Conservation (phyloP, 2,888 invertebrate species). For the Scaptomyza tumidula region DNA sequence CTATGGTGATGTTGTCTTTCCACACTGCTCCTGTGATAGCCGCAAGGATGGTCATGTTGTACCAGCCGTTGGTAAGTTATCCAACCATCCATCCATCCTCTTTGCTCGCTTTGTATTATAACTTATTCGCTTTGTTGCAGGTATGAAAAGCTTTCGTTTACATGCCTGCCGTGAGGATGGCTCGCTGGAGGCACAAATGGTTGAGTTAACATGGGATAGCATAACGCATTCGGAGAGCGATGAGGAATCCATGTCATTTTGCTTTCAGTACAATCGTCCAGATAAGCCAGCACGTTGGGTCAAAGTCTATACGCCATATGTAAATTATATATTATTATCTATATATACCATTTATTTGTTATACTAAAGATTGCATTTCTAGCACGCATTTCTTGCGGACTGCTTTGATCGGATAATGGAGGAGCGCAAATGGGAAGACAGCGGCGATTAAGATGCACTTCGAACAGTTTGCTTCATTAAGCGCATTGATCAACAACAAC, state of each 20-base stretch:
- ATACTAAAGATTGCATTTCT: constrained; percentile 14
- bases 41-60: constrained; percentile 94
- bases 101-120: constrained; percentile 28
- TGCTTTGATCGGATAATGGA: constrained; percentile 98
- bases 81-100: too few species aligned
- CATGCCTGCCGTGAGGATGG: constrained; percentile 94
- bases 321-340: too few species aligned
- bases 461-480: constrained; percentile 12
- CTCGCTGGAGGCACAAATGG: constrained; percentile 90
- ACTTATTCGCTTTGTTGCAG: constrained; percentile 76
- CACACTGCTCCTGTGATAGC: constrained; percentile 96
- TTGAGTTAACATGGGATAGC: constrained; percentile 93
- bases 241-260: constrained; percentile 96
- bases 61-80: constrained; percentile 87
- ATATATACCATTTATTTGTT: constrained; percentile 81
- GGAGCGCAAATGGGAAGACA: constrained; percentile 94
- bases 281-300: constrained; percentile 93
- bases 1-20: constrained; percentile 97
- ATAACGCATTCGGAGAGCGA: constrained; percentile 95
- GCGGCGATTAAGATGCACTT: constrained; percentile 88
- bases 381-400: constrained; percentile 86
- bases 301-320: constrained; percentile 95
- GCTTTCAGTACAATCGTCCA: constrained; percentile 92
- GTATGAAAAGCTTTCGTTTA: constrained; percentile 89
- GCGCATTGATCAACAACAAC: constrained; percentile 12